These are phyloP conservation scores for Callimorpha dominula DNA, from an alignment of 2,888 invertebrate genomes.

Conservation along the genomic window DNA sequence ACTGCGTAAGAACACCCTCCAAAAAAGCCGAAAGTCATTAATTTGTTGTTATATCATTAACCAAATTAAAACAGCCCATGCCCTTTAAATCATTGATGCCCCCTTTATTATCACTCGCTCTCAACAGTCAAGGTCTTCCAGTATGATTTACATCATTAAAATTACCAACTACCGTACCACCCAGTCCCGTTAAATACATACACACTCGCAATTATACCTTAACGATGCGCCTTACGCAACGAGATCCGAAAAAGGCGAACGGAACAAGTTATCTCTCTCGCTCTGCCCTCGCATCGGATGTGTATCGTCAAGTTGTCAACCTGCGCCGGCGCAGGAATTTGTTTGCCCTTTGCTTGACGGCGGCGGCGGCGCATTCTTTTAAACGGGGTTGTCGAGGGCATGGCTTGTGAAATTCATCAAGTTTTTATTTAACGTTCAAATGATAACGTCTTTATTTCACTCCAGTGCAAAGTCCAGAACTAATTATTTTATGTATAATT, in stretches of 20 bases:
- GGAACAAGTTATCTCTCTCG: conserved; percentile 44
- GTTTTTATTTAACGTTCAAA: conserved; percentile 11
- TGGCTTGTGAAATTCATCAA: conserved; percentile 30
- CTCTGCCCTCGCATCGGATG: conserved; percentile 55
- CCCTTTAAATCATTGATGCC: not conserved
- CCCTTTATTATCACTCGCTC: not conserved
- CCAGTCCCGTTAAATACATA: conserved; percentile 42
- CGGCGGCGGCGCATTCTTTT: conserved; percentile 62
- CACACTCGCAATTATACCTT: conserved; percentile 50
- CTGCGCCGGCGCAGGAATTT: conserved; percentile 67
- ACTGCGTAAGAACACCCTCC: no score
- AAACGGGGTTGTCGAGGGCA: conserved; percentile 50
- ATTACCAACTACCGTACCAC: conserved; percentile 18
- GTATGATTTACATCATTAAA: conserved; percentile 13
- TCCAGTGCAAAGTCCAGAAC: not conserved
- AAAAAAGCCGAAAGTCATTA: no score
- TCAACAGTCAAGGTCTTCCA: conserved; percentile 14
- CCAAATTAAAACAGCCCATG: not conserved
- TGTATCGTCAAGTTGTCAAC: conserved; percentile 58
- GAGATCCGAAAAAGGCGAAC: conserved; percentile 46
- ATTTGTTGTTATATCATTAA: no score
- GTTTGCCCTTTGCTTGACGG: conserved; percentile 65
- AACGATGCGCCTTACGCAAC: conserved; percentile 51
- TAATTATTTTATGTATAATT: not conserved
- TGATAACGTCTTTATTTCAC: not conserved